Base-by-base conservation (phyloP, 2,888 invertebrate species). In the Emmelina monodactyla region DNA sequence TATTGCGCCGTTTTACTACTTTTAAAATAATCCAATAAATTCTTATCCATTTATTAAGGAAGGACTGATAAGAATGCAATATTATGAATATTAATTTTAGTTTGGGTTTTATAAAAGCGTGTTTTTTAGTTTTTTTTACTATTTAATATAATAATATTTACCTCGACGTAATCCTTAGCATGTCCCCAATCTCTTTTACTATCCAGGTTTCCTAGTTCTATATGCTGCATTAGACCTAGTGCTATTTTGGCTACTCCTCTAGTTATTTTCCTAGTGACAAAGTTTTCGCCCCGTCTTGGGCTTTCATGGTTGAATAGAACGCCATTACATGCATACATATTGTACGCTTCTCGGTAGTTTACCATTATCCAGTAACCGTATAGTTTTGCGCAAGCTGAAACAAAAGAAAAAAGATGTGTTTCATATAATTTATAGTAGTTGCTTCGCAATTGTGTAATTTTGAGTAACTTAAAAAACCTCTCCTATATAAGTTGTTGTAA, bases 161-260 rank as follows among this genome's bases (percentile, higher is more conserved):
- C 92, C 84, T 96, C 92, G 5, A 97, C 92, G 65, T 96, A 97
- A 72, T 97, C 97, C 68, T 87, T 91, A 1, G 95, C 95, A 68
- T 95, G 95, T 4, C 99, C 99, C 99, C 99, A 99, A 70, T 99
- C 99, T 53, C 99, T 83, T 62, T 91, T 89, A 11, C 98, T 91
- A 66, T 97, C 96, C 54, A 99, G 75, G 65, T 96, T 97, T 12
- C 99, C 99, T 38, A 99, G 80, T 62, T 97, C 95, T 35, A 98
- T 71, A 41, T 76, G 83, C 40, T 94, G 88, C 64, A 94, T 86
- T 40, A 94, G 86, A 0, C 95, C 94, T 6, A 97, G 82, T 37
- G 86, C 85, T 50, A 99, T 98, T 82, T 99, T 99, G 6, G 99
- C 96, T 14, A 99, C 97, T 1, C 93, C 94, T 25, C 99, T 83